Percentiles rank a stretch among this genome's conserved stretches.
phyloP scores from a whole-genome alignment of 2,797 vertebrate species.

The Enteromius mattozi region DNA sequence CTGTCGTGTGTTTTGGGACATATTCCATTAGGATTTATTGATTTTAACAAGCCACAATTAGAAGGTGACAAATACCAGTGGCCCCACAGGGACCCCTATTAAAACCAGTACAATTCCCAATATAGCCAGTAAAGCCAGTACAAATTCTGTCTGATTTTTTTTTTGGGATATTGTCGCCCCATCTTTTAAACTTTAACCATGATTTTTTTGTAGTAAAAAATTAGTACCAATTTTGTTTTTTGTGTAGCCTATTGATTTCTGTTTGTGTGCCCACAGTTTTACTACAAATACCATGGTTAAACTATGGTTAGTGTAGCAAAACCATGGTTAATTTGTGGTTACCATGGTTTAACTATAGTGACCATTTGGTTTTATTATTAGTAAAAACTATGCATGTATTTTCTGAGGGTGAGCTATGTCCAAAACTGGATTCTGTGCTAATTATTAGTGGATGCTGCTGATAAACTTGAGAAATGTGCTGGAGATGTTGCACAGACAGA shows the following conservation, averaged over 20 bases:
- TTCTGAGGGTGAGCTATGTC: not conserved
- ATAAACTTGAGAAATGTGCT: constrained; percentile 27
- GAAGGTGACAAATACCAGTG: not conserved
- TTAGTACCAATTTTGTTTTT: not conserved
- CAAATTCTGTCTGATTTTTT: not conserved
- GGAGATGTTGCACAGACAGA: constrained; percentile 19
- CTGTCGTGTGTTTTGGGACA: not conserved
- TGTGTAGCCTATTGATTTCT: too few relatives aligned
- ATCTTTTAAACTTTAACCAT: not conserved
- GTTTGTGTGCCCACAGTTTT: not conserved
- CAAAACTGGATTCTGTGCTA: not conserved
- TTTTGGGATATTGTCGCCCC: too few relatives aligned
- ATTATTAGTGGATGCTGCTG: not conserved
- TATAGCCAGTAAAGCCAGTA: not conserved
- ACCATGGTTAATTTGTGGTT: not conserved
- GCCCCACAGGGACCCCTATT: too few relatives aligned
- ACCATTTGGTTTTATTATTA: too few relatives aligned
- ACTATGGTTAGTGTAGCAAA: not conserved
- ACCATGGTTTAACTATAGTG: not conserved
- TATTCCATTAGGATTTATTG: not conserved
- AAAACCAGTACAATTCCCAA: not conserved
- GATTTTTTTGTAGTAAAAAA: not conserved
- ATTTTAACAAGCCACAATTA: not conserved
- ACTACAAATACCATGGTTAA: not conserved
- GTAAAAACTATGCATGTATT: not conserved